Base-by-base conservation (phyloP, 2,113 vertebrate species). In the Lonchura striata region DNA sequence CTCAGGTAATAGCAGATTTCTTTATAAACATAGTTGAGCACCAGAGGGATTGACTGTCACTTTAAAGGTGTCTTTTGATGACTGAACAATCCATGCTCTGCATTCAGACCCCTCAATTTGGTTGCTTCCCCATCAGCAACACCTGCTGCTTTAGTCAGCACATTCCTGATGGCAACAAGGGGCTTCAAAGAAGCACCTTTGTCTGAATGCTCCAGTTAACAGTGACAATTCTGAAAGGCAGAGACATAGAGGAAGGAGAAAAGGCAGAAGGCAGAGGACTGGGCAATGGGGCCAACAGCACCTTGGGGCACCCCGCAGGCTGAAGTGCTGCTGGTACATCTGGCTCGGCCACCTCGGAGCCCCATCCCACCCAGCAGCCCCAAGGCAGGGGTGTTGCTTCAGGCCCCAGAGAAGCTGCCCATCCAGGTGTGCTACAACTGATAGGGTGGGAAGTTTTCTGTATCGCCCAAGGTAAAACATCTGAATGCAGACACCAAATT, bases 271-370 rank as follows among this genome's bases (percentile, higher is more conserved):
- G 16, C 15, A 33, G 28, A 41, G 39, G 56, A 28, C 9, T 0
- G 5, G 22, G 54, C 1, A 2, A 15, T 0, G 2, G 46, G 12
- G 20, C 30, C 0, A 0, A 27, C 2, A 9, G 64, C n/a, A 37
- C n/a, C 49, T 20, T 0, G 10, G 31, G 46, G 23, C 41, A 76
- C 6, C 13, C 20, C 0, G 0, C 4, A 5, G 53, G 49, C 59
- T 16, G 21, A 33, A 49, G 50, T 7, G 41, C 63, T 64, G 70
- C 74, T 30, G 37, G 33, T 0, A 18, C 50, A 17, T 31, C 46
- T 15, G 33, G 33, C 39, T 44, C 0, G 0, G 53, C 52, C 21
- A 16, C 9, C 8, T 23, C 1, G 0, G 28, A 66, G 44, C 41
- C 49, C 35, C 50, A 30, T 28, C 53, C 19, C 0, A 1, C 16